Percentiles rank a stretch among this genome's conserved stretches.
Evolutionary conservation across 2,797 vertebrate genomes (phyloP).

Genomic region (Peromyscus eremicus): DNA sequence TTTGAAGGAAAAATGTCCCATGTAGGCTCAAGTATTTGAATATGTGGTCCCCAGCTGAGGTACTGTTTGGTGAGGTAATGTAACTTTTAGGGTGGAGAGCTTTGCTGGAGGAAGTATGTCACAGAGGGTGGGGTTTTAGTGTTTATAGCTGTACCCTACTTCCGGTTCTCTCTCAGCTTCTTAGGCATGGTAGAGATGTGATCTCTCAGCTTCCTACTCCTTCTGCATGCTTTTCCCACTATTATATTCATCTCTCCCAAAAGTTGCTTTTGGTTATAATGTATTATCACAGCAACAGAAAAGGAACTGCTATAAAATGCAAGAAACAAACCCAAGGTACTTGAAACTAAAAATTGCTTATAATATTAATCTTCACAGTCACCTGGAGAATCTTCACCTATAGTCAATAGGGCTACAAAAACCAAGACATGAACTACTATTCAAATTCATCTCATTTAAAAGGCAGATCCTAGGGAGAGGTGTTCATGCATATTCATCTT

Average conservation of each 20-base stretch:
- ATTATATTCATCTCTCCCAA: neutral
- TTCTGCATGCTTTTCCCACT: neutral
- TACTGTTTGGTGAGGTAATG: neutral
- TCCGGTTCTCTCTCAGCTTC: neutral
- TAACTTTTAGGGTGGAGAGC: neutral
- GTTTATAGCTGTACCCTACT: neutral
- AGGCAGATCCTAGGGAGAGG: too few relatives aligned
- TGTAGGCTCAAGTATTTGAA: neutral
- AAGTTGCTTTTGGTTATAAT: neutral
- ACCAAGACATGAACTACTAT: neutral
- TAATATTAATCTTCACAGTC: neutral
- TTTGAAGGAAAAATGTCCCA: neutral
- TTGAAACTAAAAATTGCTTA: neutral
- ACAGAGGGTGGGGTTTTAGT: neutral
- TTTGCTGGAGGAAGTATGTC: neutral
- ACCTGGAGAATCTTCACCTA: neutral
- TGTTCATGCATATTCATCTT: neutral
- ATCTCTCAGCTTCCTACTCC: neutral
- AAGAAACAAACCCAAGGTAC: slow-evolving; percentile 41
- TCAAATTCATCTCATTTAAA: neutral
- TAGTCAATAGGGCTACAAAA: neutral
- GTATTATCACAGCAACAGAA: neutral
- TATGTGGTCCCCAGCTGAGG: neutral
- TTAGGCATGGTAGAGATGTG: neutral
- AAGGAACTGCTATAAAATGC: neutral